These are phyloP conservation scores for Columba livia DNA, from an alignment of 2,113 vertebrate species.

Conservation along the genomic window DNA sequence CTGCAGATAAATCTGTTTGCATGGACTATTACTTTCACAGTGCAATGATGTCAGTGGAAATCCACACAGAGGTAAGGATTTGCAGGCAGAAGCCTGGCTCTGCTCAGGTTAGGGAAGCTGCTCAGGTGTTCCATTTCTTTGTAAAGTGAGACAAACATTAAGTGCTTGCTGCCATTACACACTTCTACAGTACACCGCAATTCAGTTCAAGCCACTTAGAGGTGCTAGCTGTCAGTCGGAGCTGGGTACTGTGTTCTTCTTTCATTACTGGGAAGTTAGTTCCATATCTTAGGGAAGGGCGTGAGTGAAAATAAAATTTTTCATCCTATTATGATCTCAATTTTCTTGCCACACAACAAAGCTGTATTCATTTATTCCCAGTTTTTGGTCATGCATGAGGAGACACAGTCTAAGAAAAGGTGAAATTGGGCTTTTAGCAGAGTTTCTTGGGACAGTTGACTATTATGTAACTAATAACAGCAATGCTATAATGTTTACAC, in stretches of 20 bases:
- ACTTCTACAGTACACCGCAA: not conserved
- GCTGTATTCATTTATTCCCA: not conserved
- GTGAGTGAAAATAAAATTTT: not conserved
- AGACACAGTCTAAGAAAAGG: not conserved
- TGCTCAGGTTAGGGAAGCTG: not conserved
- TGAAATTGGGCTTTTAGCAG: not conserved
- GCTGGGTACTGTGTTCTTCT: not conserved
- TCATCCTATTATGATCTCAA: not conserved
- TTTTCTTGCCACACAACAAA: not conserved
- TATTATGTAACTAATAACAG: not conserved
- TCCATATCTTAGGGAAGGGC: not conserved
- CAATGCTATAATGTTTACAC: not conserved
- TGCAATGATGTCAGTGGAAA: constrained; percentile 26
- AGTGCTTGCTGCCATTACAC: not conserved
- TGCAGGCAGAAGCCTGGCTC: not conserved
- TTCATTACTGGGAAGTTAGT: not conserved
- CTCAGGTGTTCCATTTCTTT: not conserved
- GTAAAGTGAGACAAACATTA: not conserved
- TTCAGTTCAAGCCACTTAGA: not conserved
- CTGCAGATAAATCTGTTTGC: constrained; percentile 11
- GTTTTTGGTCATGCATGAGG: not conserved
- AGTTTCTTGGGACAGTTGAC: not conserved
- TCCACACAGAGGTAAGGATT: not conserved
- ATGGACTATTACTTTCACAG: not conserved
- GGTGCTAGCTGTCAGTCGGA: not conserved